phyloP scores from a whole-genome alignment of 2,888 invertebrate species.

The Melinaea menophilus region DNA sequence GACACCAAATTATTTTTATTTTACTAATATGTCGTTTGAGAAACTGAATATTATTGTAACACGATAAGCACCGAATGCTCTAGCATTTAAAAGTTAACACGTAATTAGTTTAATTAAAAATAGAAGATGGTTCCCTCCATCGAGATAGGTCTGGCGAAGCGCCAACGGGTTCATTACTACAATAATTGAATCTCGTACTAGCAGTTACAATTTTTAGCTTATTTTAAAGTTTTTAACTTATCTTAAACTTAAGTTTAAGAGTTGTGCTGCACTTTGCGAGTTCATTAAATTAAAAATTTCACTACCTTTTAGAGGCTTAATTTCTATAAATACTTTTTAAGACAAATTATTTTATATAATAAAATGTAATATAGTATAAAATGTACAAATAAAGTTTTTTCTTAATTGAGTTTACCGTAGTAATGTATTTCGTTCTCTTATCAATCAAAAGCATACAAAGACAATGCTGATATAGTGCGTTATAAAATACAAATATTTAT shows the following conservation, averaged over 20 bases:
- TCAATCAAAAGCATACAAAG: too few relatives aligned
- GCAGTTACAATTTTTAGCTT: conserved; percentile 7
- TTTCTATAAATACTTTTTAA: too few relatives aligned
- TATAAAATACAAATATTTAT: too few relatives aligned
- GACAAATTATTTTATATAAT: too few relatives aligned
- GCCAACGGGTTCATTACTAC: conserved; percentile 29
- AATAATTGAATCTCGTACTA: conserved; percentile 6
- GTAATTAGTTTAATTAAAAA: conserved; percentile 29
- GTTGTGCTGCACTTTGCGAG: neutral
- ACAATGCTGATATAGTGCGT: too few relatives aligned
- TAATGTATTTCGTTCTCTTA: too few relatives aligned
- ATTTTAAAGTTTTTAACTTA: conserved; percentile 6
- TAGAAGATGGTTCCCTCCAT: conserved; percentile 14
- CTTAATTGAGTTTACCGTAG: too few relatives aligned
- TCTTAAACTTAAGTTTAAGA: neutral
- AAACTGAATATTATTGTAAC: neutral
- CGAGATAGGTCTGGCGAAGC: conserved; percentile 18
- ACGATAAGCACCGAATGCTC: conserved; percentile 1
- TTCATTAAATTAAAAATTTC: neutral
- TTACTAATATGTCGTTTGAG: neutral
- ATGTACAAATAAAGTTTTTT: too few relatives aligned
- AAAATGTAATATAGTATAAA: too few relatives aligned
- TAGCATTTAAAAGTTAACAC: conserved; percentile 23
- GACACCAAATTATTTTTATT: too few relatives aligned
- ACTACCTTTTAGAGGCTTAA: neutral